Percentiles rank a stretch among this genome's conserved stretches.
These are phyloP conservation scores for Eupsilia transversa DNA, from an alignment of 2,888 invertebrate species.

Conservation along the genomic window DNA sequence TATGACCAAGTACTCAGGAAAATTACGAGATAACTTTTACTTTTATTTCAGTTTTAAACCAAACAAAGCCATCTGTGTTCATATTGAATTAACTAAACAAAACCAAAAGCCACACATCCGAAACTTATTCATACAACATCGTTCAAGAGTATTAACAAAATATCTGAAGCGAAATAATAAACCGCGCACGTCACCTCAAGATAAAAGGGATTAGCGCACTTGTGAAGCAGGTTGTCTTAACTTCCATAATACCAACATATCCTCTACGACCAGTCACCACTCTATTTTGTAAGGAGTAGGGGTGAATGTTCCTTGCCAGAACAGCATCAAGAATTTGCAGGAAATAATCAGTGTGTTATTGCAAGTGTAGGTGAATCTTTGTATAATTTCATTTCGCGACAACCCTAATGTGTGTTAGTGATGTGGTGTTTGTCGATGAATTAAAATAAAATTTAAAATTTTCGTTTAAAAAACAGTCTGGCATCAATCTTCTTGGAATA, in stretches of 20 bases:
- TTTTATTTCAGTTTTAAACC: background rate
- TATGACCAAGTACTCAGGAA: background rate
- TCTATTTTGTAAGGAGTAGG: constrained; percentile 52
- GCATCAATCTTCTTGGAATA: background rate
- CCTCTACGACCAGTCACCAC: constrained; percentile 31
- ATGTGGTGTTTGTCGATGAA: constrained; percentile 58
- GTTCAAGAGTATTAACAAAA: constrained; percentile 78
- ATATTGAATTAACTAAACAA: constrained; percentile 56
- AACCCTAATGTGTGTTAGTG: constrained; percentile 83
- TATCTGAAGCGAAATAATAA: constrained; percentile 87
- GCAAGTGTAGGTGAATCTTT: constrained; percentile 86
- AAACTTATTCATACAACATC: constrained; percentile 64
- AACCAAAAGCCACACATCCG: constrained; percentile 61
- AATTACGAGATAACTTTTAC: background rate
- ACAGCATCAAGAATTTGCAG: constrained; percentile 65
- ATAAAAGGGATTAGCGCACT: constrained; percentile 87
- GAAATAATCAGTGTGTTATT: constrained; percentile 86
- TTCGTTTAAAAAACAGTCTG: background rate
- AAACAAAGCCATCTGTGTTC: constrained; percentile 22
- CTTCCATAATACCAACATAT: constrained; percentile 58
- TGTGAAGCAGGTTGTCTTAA: constrained; percentile 85
- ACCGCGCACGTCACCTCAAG: constrained; percentile 87
- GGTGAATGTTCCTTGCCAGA: constrained; percentile 48
- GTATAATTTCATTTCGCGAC: constrained; percentile 88
- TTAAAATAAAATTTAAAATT: background rate